Percentiles rank a stretch among this genome's conserved stretches.
phyloP scores from a whole-genome alignment of 2,113 vertebrate species.

The Egretta garzetta region DNA sequence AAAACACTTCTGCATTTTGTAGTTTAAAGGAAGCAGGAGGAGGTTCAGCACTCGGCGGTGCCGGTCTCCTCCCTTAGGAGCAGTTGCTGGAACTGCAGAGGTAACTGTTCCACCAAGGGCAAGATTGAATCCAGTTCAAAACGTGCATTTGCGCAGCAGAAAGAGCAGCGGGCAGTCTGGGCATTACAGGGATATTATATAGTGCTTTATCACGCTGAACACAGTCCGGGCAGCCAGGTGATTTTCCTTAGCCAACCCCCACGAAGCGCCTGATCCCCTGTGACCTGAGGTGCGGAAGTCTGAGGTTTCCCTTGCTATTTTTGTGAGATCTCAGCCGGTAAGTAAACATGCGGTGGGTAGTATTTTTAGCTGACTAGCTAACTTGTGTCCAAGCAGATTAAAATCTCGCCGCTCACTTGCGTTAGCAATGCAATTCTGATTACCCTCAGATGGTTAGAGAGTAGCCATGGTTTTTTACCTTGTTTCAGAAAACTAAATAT shows the following conservation, averaged over 20 bases:
- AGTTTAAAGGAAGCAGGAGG: neutral
- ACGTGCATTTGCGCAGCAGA: neutral
- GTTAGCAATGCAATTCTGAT: neutral
- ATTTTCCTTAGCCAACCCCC: neutral
- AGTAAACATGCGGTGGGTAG: neutral
- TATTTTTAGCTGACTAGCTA: neutral
- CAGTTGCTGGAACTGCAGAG: neutral
- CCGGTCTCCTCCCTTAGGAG: neutral
- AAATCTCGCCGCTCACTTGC: neutral
- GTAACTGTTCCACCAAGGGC: neutral
- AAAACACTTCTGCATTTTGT: neutral
- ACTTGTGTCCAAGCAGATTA: neutral
- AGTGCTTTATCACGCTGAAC: fast-evolving
- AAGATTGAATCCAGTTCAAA: neutral
- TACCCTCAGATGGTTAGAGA: neutral
- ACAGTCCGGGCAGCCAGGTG: fast-evolving
- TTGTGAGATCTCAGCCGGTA: neutral
- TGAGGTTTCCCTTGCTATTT: constrained; percentile 35
- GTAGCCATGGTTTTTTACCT: neutral
- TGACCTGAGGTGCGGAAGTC: neutral
- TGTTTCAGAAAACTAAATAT: neutral
- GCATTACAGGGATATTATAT: neutral
- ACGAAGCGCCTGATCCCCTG: neutral
- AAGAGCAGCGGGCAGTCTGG: too few relatives aligned
- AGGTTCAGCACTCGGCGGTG: neutral